These are phyloP conservation scores for Eugnorisma glareosa DNA, from an alignment of 2,888 invertebrate genomes.

Conservation along the genomic window DNA sequence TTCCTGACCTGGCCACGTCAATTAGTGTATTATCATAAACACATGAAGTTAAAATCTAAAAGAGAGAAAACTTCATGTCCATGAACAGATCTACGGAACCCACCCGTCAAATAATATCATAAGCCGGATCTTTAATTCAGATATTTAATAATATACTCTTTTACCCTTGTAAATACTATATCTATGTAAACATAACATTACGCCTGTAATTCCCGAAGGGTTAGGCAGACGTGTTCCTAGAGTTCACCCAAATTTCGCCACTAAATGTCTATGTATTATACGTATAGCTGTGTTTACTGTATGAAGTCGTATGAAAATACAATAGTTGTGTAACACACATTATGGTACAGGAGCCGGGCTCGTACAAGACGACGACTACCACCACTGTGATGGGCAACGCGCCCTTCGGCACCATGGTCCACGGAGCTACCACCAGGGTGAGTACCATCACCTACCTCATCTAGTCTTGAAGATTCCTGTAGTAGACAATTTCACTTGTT, in stretches of 20 bases:
- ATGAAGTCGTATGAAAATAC: background rate
- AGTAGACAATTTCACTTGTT: too few relatives aligned
- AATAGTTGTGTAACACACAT: background rate
- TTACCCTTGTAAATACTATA: background rate
- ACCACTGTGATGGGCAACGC: constrained; percentile 85
- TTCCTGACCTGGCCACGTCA: background rate
- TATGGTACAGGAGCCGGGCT: constrained; percentile 82
- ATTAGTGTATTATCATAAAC: background rate
- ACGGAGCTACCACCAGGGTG: constrained; percentile 82
- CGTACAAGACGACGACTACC: constrained; percentile 84
- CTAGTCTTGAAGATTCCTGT: too few relatives aligned
- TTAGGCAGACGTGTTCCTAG: background rate
- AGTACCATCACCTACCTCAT: constrained; percentile 50
- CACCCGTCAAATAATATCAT: background rate
- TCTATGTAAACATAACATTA: background rate
- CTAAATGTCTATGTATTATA: background rate
- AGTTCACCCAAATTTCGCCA: background rate
- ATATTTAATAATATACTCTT: background rate
- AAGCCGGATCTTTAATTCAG: background rate
- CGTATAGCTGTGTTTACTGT: background rate
- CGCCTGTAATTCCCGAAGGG: background rate
- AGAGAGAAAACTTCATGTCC: background rate
- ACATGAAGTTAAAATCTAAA: background rate
- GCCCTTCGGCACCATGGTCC: constrained; percentile 86
- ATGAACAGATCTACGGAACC: background rate